Base-by-base conservation (phyloP, 2,113 vertebrate species). In the Deroptyus accipitrinus region DNA sequence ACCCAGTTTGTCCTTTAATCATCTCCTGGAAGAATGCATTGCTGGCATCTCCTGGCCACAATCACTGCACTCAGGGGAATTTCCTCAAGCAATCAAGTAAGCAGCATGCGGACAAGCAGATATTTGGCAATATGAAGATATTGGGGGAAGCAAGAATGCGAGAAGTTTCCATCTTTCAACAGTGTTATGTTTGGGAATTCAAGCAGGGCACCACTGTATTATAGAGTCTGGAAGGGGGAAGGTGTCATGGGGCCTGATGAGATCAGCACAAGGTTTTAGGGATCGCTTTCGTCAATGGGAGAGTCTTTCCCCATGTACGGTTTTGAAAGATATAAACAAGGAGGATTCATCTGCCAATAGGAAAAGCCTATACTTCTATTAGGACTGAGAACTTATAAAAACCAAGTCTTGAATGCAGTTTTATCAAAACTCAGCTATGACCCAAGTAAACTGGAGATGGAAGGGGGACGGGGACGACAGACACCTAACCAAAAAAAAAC, bases 251-350 rank as follows among this genome's bases (percentile, higher is more conserved):
- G 25, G 22, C 37, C 64, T 54, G 63, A 49, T 17, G 14, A 75
- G 24, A 72, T 52, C 31, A 61, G 44, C 37, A 67, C 17, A 16
- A 62, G 9, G 19, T 66, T 91, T 93, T 86, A 83, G 68, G 48
- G 37, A 49, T 72, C 8, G 10, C 7, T 8, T 5, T 27, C 52
- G 54, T 49, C 39, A 91, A 55, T 28, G 12, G 11, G 17, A 14
- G 0, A 66, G 16, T 24, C n/a, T 33, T 48, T 61, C 22, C 55
- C 66, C 11, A 28, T 3, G 6, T 23, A 25, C 1, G 3, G 37
- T 67, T 80, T 70, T 44, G 11, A 61, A 72, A 72, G 23, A 44
- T 5, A 66, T 4, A 37, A 72, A 30, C 46, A 54, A 73, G n/a
- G 33, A 83, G 18, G 18, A 83, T 10, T 72, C n/a, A 62, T 13